Evolutionary conservation across 2,797 vertebrate genomes (phyloP), one percentile per base, ranked within the genome.

Genomic region (Argyrosomus regius): DNA sequence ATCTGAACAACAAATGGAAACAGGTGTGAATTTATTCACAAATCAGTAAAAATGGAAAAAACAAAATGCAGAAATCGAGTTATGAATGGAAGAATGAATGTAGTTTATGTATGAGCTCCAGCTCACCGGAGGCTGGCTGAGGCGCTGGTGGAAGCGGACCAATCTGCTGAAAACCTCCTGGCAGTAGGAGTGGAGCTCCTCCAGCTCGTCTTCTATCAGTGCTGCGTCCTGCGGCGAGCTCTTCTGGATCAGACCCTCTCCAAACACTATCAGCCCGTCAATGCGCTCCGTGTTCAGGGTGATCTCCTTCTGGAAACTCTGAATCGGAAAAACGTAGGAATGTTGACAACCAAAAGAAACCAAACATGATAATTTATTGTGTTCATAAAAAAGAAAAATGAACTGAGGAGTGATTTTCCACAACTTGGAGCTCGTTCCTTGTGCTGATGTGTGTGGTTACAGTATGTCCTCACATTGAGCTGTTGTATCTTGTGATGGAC

Each of bases 291-390:
- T 96, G 82, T 99, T 97, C 26, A 98, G 87, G 0, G 95, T 96
- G 89, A 99, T 99, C 90, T 98, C 97, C 90, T 97, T 97, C 84
- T 98, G 97, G 92, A 99, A 97, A 77, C 97, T 97, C 98, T 99
- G n/a, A 66, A 63, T 39, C 16, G 52, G 48, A 26, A 57, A 59
- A 18, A n/a, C 14, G 3, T 11, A 26, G 5, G 43, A 16, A 24
- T 10, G 43, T 59, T 46, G 68, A 24, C 41, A 68, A 45, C 24
- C n/a, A 48, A 41, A 65, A 53, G 31, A 4, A 76, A 65, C 9
- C 58, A 63, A 61, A 57, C 12, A 2, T 3, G 1, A 5, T 39
- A 9, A 39, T 39, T 39, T 39, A 39, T 39, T 35, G 50, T 24
- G 53, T 14, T 67, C 54, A 72, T 53, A 59, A 10, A 18, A 16